These are phyloP conservation scores for Potamarius usumacintae DNA, from an alignment of 2,113 vertebrate genomes.

Conservation along the genomic window DNA sequence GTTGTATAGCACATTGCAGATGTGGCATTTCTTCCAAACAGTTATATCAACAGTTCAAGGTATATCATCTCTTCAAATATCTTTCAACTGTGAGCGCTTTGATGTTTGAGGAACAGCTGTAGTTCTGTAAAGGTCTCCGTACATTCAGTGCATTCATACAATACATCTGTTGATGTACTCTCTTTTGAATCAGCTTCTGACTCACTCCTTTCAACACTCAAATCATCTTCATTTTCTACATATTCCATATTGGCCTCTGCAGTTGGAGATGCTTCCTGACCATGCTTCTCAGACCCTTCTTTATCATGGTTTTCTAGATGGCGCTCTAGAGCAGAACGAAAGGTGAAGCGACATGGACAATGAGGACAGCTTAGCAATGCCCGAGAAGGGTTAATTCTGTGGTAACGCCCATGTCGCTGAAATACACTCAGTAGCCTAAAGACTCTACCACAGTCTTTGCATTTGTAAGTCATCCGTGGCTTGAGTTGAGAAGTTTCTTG, in stretches of 20 bases:
- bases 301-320: conserved; percentile 68
- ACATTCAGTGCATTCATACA: conserved; percentile 75
- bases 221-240: conserved; percentile 54
- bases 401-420: conserved; percentile 73
- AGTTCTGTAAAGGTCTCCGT: conserved; percentile 69
- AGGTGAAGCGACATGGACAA: conserved; percentile 68
- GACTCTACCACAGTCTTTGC: conserved; percentile 72
- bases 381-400: conserved; percentile 66
- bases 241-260: conserved; percentile 44
- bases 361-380: conserved; percentile 59
- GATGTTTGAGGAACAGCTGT: conserved; percentile 73
- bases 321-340: conserved; percentile 63
- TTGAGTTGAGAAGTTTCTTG: conserved; percentile 47
- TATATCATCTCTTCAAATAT: conserved; percentile 14
- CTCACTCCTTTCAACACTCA: conserved; percentile 54
- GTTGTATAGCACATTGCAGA: neutral
- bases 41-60: neutral
- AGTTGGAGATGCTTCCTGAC: conserved; percentile 44
- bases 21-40: neutral
- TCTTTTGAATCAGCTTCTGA: conserved; percentile 41
- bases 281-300: conserved; percentile 39
- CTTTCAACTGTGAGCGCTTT: conserved; percentile 68
- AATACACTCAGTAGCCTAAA: conserved; percentile 75
- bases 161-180: conserved; percentile 53
- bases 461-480: conserved; percentile 67